Evolutionary conservation across 2,888 invertebrate species (phyloP), one percentile per base, ranked within the genome.

Genomic region (Leucophenga maculata): DNA sequence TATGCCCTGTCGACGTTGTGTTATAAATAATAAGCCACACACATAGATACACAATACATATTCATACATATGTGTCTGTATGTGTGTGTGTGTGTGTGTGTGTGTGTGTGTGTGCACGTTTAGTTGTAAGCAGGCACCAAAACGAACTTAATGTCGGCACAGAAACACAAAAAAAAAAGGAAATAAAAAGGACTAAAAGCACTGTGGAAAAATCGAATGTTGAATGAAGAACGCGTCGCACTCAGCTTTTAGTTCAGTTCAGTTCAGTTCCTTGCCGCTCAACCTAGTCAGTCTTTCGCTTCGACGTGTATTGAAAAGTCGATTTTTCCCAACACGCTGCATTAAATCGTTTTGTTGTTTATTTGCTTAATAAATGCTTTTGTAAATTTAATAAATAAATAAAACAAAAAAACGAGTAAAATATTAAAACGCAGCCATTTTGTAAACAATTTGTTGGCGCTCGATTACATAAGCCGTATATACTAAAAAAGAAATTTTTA

Each of bases 11-110:
- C 69, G 72, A 44, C 78, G 72, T 65, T 76, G 72, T 72, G 72
- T 72, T 78, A 73, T 72, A 74, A 75, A 79, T 76, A 79, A 75
- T 75, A 76, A 65, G 68, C 67, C 69, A 69, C 64, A 72, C 69
- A 65, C 62, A 60, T 57, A 69, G 26, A 69, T 59, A 65, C 67
- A 72, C 54, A 3, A 26, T 26, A 2, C 4, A 26, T 26, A 32
- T 69, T 73, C 13, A 77, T 70, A 73, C 70, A 72, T 9, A 75
- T 39, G 6, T 4, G 11, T 59, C 6, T 14, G 14, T 57, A 13
- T 57, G 57, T 57, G 14, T 57, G 57, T 57, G 57, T 57, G 14
- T 57, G 57, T 57, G 57, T 39, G 6, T 6, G 16, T 59, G 20
- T 14, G 14, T 57, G 26, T 57, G 57, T 57, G 14, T 57, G 57